Base-by-base conservation (phyloP, 2,113 vertebrate species). In the Siphamia tubifer region DNA sequence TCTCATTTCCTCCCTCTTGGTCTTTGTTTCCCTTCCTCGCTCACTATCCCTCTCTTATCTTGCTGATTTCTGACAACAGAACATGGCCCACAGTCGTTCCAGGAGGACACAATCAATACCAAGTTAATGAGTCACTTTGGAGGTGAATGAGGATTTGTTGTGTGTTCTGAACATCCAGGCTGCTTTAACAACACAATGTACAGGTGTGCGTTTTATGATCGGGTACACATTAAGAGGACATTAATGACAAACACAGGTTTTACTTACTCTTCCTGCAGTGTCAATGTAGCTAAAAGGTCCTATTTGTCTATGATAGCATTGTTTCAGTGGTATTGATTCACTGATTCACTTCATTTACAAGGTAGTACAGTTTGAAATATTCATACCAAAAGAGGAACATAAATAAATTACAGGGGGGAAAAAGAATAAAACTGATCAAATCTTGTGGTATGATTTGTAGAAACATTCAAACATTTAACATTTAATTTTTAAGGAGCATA, bases 101-200 rank as follows among this genome's bases (percentile, higher is more conserved):
- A 30, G 54, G 57, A 74, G 84, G 44, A 38, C 52, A 30, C 43
- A 74, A 82, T 88, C 47, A 66, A 82, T 34, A 23, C 24, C 17
- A 40, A 74, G 63, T 87, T 76, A 84, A 86, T n/a, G 6, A 89
- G 67, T 81, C 49, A 70, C 57, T 68, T 68, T 87, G 3, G 5
- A 24, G 74, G 45, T 57, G 15, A 63, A 38, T 31, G 56, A 58
- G 52, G 2, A 1, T 64, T 83, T 64, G 61, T 44, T 44, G 28
- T 68, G 43, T 48, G 52, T 39, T 20, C 12, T 34, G 45, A 51
- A 54, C 56, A 53, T 36, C 42, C 49, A 21, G 52, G 31, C 31
- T 21, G 63, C 54, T 74, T 58, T 52, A 35, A 43, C 47, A 71
- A 36, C 23, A 40, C 4, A 1, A 1, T 40, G 21, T 44, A 38